Percentiles rank a stretch among this genome's conserved stretches.
These are phyloP conservation scores for Nomada goodeniana DNA, from an alignment of 2,888 invertebrate genomes.

Conservation along the genomic window DNA sequence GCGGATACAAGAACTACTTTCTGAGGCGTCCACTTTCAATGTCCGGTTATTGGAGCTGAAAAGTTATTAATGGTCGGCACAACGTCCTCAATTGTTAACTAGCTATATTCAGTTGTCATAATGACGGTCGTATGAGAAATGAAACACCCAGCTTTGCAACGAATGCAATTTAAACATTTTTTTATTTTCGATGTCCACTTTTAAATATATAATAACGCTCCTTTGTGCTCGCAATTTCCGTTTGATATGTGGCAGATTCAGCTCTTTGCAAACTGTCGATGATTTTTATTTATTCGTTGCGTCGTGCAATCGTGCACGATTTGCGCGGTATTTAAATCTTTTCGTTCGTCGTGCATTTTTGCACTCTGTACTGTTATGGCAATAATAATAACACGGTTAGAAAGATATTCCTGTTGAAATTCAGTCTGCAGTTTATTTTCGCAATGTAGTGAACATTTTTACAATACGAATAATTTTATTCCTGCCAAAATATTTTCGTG, in stretches of 20 bases:
- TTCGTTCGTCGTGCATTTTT: neutral
- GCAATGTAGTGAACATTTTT: too few relatives aligned
- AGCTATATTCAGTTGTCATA: constrained; percentile 65
- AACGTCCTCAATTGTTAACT: constrained; percentile 30
- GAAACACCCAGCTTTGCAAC: constrained; percentile 42
- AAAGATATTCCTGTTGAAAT: neutral
- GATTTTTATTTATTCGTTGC: too few relatives aligned
- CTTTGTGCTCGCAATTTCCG: neutral
- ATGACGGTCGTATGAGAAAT: constrained; percentile 63
- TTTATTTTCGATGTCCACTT: constrained; percentile 42
- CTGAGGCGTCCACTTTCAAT: constrained; percentile 55
- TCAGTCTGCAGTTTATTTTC: neutral
- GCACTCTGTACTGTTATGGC: neutral
- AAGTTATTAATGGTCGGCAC: constrained; percentile 66
- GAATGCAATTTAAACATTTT: constrained; percentile 28
- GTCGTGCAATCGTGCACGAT: too few relatives aligned
- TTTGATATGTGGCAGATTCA: too few relatives aligned
- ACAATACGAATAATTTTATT: too few relatives aligned
- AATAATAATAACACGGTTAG: neutral
- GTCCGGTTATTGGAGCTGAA: constrained; percentile 63
- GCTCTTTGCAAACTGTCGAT: neutral
- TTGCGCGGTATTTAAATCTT: neutral
- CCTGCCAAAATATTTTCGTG: too few relatives aligned
- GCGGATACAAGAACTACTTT: constrained; percentile 48
- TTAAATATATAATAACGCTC: constrained; percentile 21